These are phyloP conservation scores for Epistrophe grossulariae DNA, from an alignment of 2,888 invertebrate species.

Conservation along the genomic window DNA sequence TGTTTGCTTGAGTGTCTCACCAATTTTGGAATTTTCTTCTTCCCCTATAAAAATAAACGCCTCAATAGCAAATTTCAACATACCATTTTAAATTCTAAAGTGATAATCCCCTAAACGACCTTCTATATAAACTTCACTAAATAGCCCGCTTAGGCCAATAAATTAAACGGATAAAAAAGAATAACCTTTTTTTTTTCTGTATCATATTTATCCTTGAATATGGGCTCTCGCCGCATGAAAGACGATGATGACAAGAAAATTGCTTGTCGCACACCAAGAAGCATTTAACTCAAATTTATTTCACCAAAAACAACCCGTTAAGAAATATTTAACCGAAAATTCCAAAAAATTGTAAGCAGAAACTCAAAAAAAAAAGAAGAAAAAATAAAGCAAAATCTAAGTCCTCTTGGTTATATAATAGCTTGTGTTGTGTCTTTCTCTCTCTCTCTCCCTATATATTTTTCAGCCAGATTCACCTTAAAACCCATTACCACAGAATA, in stretches of 20 bases:
- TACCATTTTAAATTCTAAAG: background rate
- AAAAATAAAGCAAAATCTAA: constrained; percentile 8
- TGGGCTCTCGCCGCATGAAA: background rate
- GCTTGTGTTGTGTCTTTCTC: constrained; percentile 1
- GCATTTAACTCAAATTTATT: constrained; percentile 53
- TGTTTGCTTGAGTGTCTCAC: too few relatives aligned
- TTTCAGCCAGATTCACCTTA: constrained; percentile 6
- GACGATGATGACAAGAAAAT: constrained; percentile 52
- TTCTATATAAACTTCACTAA: constrained; percentile 1
- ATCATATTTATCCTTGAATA: constrained; percentile 3
- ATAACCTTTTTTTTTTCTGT: background rate
- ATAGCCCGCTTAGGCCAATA: constrained; percentile 32
- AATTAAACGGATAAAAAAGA: constrained; percentile 26
- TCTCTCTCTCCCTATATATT: background rate
- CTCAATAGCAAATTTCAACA: background rate
- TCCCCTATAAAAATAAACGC: too few relatives aligned
- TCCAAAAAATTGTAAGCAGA: constrained; percentile 28
- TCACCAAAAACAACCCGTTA: constrained; percentile 15
- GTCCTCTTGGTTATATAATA: constrained; percentile 37
- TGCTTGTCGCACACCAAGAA: constrained; percentile 50
- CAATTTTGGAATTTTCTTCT: too few relatives aligned
- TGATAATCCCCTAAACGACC: constrained; percentile 28
- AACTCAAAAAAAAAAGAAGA: background rate
- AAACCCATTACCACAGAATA: constrained; percentile 51
- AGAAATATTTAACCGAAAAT: constrained; percentile 45